Conservation (phyloP, 2,113 vertebrate genomes). For the Toxotes jaculatrix region DNA sequence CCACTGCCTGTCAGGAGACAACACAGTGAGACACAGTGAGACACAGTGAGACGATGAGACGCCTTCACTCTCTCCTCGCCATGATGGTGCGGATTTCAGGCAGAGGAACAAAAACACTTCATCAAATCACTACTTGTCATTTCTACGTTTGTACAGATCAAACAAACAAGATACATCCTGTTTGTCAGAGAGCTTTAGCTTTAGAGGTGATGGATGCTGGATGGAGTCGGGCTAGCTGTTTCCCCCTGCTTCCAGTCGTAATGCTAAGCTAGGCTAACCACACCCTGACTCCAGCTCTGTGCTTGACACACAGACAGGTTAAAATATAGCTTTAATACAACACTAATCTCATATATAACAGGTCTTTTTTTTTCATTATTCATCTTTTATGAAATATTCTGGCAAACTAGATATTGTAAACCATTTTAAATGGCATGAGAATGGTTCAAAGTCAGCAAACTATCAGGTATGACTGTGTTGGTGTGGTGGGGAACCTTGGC, state of each 20-base stretch:
- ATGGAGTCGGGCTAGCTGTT: too few relatives aligned
- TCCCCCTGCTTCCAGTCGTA: too few relatives aligned
- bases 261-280: too few relatives aligned
- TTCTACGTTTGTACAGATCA: too few relatives aligned
- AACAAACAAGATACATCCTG: too few relatives aligned
- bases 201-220: too few relatives aligned
- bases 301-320: too few relatives aligned
- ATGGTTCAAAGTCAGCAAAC: not conserved
- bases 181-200: too few relatives aligned
- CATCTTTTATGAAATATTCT: not conserved
- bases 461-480: not conserved
- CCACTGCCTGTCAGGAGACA: slow-evolving; percentile 90
- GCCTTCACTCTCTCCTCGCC: not conserved
- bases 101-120: not conserved
- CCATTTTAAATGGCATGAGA: not conserved
- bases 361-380: not conserved
- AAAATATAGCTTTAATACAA: too few relatives aligned
- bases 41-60: not conserved
- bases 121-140: not conserved
- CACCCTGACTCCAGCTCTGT: too few relatives aligned
- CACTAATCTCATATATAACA: too few relatives aligned
- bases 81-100: too few relatives aligned
- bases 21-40: not conserved
- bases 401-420: not conserved
- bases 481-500: slow-evolving; percentile 87